phyloP scores from a whole-genome alignment of 2,797 vertebrate genomes.

The Alca torda region DNA sequence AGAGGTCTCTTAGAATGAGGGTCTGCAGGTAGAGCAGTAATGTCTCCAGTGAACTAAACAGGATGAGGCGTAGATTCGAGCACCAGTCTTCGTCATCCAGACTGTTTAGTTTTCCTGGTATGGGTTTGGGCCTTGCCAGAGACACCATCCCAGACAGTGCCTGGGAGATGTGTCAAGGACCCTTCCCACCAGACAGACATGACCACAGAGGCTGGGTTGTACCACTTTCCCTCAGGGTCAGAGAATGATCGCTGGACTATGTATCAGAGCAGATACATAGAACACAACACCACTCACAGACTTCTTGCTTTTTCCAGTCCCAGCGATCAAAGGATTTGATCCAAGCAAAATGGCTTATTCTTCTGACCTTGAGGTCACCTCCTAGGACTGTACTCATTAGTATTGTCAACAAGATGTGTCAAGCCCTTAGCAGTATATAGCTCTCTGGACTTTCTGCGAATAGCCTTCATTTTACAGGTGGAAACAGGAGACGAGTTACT shows the following conservation, averaged over 20 bases:
- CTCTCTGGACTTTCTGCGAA: background rate
- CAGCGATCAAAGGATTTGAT: background rate
- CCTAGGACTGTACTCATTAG: background rate
- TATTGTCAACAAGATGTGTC: background rate
- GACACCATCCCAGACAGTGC: background rate
- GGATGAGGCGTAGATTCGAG: accelerated
- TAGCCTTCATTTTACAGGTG: background rate
- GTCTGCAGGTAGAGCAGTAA: background rate
- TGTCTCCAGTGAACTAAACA: background rate
- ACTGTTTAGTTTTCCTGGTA: background rate
- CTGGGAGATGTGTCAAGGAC: background rate
- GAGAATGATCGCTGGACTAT: background rate
- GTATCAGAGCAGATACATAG: background rate
- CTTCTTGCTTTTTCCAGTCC: background rate
- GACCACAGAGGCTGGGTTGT: background rate
- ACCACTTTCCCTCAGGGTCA: background rate
- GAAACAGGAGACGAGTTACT: background rate
- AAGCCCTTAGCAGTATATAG: background rate
- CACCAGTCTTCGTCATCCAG: background rate
- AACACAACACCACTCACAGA: too few species aligned
- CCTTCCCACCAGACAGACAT: background rate
- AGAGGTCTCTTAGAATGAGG: background rate
- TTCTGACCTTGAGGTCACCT: background rate
- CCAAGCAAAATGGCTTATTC: background rate
- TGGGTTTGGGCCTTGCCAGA: background rate